A percentile compares a stretch with the other conserved stretches of the same genome.
Evolutionary conservation across 2,113 vertebrate genomes (phyloP).

Genomic region (Lophochroa leadbeateri): DNA sequence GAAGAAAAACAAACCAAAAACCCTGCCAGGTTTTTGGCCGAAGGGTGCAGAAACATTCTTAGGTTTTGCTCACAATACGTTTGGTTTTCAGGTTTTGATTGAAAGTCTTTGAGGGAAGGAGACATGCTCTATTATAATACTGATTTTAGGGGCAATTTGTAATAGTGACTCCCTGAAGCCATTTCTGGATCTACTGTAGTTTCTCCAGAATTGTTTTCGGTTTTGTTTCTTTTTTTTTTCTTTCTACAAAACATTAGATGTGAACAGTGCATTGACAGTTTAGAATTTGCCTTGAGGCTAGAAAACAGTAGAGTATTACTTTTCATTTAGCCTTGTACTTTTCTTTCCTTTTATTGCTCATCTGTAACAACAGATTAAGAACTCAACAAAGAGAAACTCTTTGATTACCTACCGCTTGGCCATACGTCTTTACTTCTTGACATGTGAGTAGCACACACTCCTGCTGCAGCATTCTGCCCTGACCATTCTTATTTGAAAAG

Average conservation of each 20-base stretch:
- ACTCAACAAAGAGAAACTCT: neutral
- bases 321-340: conserved; percentile 20
- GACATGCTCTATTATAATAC: neutral
- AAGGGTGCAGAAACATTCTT: neutral
- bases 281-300: neutral
- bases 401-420: neutral
- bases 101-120: conserved; percentile 24
- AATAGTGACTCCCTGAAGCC: conserved; percentile 19
- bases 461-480: neutral
- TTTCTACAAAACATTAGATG: conserved; percentile 31
- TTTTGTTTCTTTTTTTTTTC: neutral
- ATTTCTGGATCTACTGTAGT: conserved; percentile 11
- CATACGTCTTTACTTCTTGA: neutral
- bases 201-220: neutral
- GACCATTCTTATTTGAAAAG: neutral
- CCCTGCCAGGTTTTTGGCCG: neutral
- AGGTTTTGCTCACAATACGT: neutral
- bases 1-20: neutral
- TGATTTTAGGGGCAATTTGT: conserved; percentile 14
- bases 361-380: neutral
- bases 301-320: neutral
- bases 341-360: conserved; percentile 5
- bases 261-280: neutral
- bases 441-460: neutral
- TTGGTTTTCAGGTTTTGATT: conserved; percentile 11